Base-by-base conservation (phyloP, 2,113 vertebrate species). In the Hippocampus guttulatus region DNA sequence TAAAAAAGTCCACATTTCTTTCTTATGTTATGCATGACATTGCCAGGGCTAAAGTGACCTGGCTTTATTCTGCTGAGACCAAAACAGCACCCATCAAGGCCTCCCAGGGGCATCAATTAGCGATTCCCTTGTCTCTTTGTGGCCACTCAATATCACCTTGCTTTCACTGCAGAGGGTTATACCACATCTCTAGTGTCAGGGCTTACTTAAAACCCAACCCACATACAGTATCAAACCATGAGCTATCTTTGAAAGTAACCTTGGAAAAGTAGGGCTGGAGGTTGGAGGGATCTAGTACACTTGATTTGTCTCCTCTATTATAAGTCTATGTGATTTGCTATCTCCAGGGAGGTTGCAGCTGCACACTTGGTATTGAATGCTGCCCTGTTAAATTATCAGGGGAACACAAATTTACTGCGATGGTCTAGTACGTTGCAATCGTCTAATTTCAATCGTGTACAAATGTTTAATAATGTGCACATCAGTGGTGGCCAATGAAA, bases 171-270 rank as follows among this genome's bases (percentile, higher is more conserved):
- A 77, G 69, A 78, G 77, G 81, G 83, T 85, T 87, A 83, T 79
- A 70, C 72, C 71, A 70, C 66, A 68, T 89, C 86, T 90, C 88
- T 30, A 62, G 88, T 87, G 87, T 78, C 82, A 71, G 79, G 76
- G 82, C 77, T 90, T 84, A 84, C 86, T 86, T 88, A 82, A 83
- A 87, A 85, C 80, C 82, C 87, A 88, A 81, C 88, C 90, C 87
- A 89, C 82, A 89, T 89, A 81, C 76, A 75, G 75, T 83, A 88
- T 62, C 68, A 85, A 90, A 85, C 86, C 78, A 72, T 80, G 80
- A 84, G 87, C 86, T 88, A 89, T 89, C 89, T 92, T 91, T 90
- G 89, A 89, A 86, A 87, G 87, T 91, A 91, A 92, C 91, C 92
- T 91, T 92, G 92, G 91, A 84, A 90, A 90, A 85, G 75, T 89